Evolutionary conservation across 2,113 vertebrate species (phyloP).

Genomic region (Epinephelus fuscoguttatus): DNA sequence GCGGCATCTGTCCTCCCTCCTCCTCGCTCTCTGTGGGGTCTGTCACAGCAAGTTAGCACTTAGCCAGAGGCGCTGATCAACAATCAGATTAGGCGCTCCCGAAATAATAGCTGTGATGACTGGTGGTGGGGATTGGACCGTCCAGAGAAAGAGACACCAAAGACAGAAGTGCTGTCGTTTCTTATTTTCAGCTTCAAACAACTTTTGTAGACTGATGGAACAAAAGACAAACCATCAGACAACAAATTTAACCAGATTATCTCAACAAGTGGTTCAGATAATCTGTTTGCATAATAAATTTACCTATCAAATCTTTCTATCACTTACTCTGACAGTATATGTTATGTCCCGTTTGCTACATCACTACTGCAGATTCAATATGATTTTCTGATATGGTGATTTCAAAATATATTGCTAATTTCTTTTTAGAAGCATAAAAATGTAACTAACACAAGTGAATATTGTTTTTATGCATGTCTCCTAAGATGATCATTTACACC

Average conservation of each 20-base stretch:
- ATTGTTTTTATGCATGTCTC: too few species aligned
- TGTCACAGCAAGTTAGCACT: slow-evolving; percentile 75
- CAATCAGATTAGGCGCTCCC: slow-evolving; percentile 60
- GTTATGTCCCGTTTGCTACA: too few species aligned
- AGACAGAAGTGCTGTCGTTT: slow-evolving; percentile 3
- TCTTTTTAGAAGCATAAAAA: too few species aligned
- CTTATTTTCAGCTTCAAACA: background rate
- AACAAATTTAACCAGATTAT: slow-evolving; percentile 13
- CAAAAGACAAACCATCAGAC: background rate
- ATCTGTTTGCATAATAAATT: background rate
- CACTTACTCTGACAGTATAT: too few species aligned
- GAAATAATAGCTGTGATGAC: slow-evolving; percentile 42
- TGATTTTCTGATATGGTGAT: background rate
- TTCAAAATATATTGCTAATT: too few species aligned
- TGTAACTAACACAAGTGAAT: too few species aligned
- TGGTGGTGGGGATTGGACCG: slow-evolving; percentile 15
- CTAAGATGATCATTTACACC: too few species aligned
- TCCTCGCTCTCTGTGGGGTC: slow-evolving; percentile 70
- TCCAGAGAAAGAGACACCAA: slow-evolving; percentile 13
- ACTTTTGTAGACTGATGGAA: background rate
- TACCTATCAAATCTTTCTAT: background rate
- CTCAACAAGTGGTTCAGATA: background rate
- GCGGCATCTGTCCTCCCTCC: slow-evolving; percentile 59
- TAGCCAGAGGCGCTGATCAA: slow-evolving; percentile 64
- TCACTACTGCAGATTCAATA: background rate